Conservation (phyloP, 1,140 invertebrate genomes). For the Achatina immaculata region DNA sequence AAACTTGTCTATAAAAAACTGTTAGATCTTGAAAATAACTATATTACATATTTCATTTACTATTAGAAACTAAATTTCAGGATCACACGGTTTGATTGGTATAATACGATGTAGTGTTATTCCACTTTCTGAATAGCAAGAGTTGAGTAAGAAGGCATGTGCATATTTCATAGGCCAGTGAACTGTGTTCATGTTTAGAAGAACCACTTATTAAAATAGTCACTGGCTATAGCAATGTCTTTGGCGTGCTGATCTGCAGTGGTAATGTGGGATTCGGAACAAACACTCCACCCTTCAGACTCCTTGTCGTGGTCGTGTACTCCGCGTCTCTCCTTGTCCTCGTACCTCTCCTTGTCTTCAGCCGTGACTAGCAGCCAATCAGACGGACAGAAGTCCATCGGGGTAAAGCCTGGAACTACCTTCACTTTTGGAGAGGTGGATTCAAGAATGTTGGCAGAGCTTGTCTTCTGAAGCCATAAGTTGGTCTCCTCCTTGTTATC, state of each 20-base stretch:
- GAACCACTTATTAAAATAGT: slow-evolving; percentile 32
- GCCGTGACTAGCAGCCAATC: slow-evolving; percentile 25
- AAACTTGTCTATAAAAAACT: no score
- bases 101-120: no score
- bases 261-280: not conserved
- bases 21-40: no score
- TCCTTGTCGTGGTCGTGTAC: not conserved
- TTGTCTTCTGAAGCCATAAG: slow-evolving; percentile 15
- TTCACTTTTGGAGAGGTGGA: not conserved
- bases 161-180: no score
- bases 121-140: no score
- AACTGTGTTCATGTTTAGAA: no score
- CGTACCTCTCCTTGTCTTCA: not conserved
- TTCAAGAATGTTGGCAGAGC: not conserved
- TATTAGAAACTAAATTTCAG: no score
- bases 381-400: not conserved
- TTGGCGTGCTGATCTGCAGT: not conserved
- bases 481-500: slow-evolving; percentile 16
- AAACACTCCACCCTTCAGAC: slow-evolving; percentile 34
- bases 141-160: no score
- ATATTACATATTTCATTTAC: no score
- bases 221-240: slow-evolving; percentile 14
- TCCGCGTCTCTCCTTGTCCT: not conserved
- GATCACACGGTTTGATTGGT: no score
- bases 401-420: not conserved